A percentile compares a stretch with the other conserved stretches of the same genome.
Conservation (phyloP, 1,140 invertebrate genomes). For the Xylocopa sonorina region DNA sequence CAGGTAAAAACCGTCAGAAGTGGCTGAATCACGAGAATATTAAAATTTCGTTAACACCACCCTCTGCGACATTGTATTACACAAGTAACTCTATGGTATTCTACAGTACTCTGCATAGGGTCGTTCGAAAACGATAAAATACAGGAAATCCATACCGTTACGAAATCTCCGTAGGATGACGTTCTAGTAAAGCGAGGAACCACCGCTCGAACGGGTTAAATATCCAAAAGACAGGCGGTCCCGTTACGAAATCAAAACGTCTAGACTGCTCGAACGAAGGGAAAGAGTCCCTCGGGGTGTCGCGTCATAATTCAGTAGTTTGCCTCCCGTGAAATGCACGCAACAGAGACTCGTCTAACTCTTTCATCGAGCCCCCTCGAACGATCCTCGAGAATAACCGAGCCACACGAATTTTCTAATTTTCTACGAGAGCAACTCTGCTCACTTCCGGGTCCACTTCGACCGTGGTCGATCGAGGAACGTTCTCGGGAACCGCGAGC, state of each 20-base stretch:
- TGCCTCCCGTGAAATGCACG: constrained; percentile 11
- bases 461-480: background rate
- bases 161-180: constrained; percentile 10
- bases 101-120: no score
- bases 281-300: constrained; percentile 33
- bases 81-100: no score
- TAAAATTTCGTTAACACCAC: no score
- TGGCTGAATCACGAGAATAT: no score
- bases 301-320: constrained; percentile 36
- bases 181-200: background rate
- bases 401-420: no score
- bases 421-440: no score
- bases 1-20: no score
- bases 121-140: no score
- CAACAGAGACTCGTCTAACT: background rate
- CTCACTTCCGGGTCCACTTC: background rate
- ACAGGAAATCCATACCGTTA: no score
- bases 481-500: no score
- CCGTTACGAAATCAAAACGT: constrained; percentile 40
- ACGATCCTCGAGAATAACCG: constrained; percentile 8
- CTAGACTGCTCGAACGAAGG: constrained; percentile 27
- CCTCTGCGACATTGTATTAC: no score
- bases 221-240: constrained; percentile 13
- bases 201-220: constrained; percentile 24
- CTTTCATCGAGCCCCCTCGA: constrained; percentile 24